These are phyloP conservation scores for Vulpes vulpes DNA, from an alignment of 2,113 vertebrate species.

Conservation along the genomic window DNA sequence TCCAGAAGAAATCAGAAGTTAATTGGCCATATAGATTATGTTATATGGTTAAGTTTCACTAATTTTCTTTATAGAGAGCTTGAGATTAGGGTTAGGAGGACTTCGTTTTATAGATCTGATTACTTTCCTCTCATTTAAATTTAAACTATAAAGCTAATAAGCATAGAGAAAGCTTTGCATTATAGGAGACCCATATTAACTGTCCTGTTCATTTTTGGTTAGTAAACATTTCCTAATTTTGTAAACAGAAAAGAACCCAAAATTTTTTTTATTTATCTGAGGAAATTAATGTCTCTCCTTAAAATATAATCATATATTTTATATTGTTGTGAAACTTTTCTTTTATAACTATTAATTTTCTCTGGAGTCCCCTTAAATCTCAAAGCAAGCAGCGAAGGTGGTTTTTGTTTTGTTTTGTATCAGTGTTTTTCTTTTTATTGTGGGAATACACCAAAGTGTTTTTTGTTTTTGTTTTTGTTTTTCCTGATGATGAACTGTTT, in stretches of 20 bases:
- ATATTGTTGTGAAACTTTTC: not conserved
- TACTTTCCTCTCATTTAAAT: constrained; percentile 39
- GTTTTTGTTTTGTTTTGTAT: not conserved
- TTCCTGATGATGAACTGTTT: not conserved
- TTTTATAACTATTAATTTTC: constrained; percentile 9
- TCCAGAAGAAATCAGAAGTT: constrained; percentile 14
- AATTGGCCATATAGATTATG: not conserved
- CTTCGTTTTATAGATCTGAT: not conserved
- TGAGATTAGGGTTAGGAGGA: not conserved
- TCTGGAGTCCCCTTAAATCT: not conserved
- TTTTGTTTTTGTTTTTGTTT: not conserved
- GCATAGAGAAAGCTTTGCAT: not conserved
- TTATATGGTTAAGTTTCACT: not conserved
- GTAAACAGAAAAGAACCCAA: not conserved
- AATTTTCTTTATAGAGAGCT: not conserved
- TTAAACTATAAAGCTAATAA: constrained; percentile 16
- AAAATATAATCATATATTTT: not conserved
- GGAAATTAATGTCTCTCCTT: not conserved
- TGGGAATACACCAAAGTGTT: not conserved
- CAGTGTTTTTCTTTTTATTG: constrained; percentile 1
- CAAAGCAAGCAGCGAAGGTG: not conserved
- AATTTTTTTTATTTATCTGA: not conserved
- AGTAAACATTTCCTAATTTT: constrained; percentile 4
- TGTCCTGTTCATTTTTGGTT: not conserved
- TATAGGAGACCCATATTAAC: not conserved